Evolutionary conservation across 2,113 vertebrate genomes (phyloP), one percentile per base, ranked within the genome.

Genomic region (Malurus cyaneus): DNA sequence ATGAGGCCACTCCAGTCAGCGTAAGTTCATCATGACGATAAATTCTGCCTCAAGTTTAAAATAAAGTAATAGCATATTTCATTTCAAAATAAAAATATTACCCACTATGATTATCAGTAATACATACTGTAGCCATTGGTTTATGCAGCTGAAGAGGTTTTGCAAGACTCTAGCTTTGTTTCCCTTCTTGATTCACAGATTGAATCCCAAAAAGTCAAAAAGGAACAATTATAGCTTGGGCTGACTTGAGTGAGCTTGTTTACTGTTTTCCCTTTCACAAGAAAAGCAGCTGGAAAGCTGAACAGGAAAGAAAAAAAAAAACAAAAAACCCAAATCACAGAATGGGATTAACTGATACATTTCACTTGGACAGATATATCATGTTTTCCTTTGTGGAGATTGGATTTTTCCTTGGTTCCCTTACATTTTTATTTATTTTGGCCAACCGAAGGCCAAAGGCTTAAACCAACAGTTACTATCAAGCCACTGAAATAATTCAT

Each of bases 321-420:
- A n/a, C 14, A 17, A 24, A 18, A 19, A 46, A 46, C 17, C 13
- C 12, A 47, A 80, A 65, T 5, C 25, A 20, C 53, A 32, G 9
- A 79, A 11, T n/a, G 12, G 28, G 25, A 61, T 92, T 49, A 72
- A 72, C 15, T 14, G 57, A 79, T 94, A 69, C 44, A 84, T 95
- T 95, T 95, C 82, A 53, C 66, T 95, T 93, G 79, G 85, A 92
- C 54, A 42, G 18, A 88, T 67, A 52, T 41, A 76, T 8, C 12
- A 20, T 76, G 12, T 76, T 88, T 94, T 88, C 15, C 12, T 92
- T 93, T 61, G 32, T 72, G 46, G 21, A 82, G 31, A 25, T 4
- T 80, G 29, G 39, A 71, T 53, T 56, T 85, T 88, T 47, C 34
- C 16, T 79, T 81, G 41, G 18, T 70, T 74, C 23, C 36, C 70